These are phyloP conservation scores for Achatina immaculata DNA, from an alignment of 1,140 invertebrate species.

Conservation along the genomic window DNA sequence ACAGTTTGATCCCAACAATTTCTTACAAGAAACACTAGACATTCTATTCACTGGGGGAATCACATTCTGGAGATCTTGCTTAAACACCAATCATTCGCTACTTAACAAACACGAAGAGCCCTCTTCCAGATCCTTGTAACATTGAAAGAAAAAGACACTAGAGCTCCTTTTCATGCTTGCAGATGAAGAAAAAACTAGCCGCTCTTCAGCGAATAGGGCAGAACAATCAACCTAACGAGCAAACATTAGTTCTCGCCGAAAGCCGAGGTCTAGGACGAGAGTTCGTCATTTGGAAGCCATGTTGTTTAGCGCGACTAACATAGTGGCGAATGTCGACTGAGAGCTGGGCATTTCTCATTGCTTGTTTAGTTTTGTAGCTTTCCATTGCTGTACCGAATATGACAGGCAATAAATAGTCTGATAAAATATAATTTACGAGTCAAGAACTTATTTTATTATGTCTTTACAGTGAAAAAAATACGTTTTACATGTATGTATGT, in stretches of 20 bases:
- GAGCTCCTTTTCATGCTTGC: neutral
- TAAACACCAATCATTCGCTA: constrained; percentile 2
- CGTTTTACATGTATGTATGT: too few species aligned
- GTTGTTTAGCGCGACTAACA: neutral
- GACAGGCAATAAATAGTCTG: too few species aligned
- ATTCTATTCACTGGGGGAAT: neutral
- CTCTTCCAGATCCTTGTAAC: neutral
- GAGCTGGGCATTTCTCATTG: neutral
- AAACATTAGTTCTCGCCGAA: constrained; percentile 13
- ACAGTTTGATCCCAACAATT: neutral
- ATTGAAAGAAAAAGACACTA: neutral
- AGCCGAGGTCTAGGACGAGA: neutral
- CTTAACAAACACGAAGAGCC: neutral
- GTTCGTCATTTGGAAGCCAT: constrained; percentile 19
- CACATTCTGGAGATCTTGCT: neutral
- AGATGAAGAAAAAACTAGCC: neutral
- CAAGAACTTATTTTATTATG: too few species aligned
- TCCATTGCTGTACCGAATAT: too few species aligned
- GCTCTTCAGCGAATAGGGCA: constrained; percentile 3
- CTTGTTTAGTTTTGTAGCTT: neutral
- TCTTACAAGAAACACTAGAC: neutral
- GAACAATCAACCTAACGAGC: constrained; percentile 34
- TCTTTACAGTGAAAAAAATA: too few species aligned
- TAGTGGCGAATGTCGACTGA: neutral
- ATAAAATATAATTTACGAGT: too few species aligned